Evolutionary conservation across 2,797 vertebrate genomes (phyloP).

Genomic region (Danio aesculapii): DNA sequence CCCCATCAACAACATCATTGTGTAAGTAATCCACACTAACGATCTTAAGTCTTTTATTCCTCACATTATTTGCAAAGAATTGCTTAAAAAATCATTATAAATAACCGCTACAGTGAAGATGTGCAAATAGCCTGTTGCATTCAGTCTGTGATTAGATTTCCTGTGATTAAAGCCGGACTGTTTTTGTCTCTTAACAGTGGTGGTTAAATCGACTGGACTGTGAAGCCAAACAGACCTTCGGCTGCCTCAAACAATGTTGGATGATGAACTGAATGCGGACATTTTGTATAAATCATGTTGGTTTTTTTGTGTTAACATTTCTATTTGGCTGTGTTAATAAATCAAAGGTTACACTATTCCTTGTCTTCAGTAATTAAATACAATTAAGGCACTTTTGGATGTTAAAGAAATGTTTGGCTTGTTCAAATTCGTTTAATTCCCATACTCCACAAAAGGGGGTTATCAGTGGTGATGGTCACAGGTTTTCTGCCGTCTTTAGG

Average conservation of each 20-base stretch:
- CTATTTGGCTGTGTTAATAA: conserved; percentile 70
- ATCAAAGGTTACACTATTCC: conserved; percentile 42
- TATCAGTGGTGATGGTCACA: conserved; percentile 76
- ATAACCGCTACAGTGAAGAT: not conserved
- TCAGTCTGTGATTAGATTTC: not conserved
- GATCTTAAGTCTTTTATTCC: not conserved
- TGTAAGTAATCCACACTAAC: conserved; percentile 83
- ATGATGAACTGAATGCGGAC: conserved; percentile 46
- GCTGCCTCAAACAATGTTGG: conserved; percentile 48
- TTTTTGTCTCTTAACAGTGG: conserved; percentile 69
- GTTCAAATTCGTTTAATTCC: conserved; percentile 65
- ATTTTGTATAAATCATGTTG: conserved; percentile 62
- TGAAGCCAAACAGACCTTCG: conserved; percentile 37
- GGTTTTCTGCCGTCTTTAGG: conserved; percentile 65
- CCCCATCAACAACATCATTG: conserved; percentile 99
- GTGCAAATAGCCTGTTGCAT: not conserved
- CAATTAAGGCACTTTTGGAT: conserved; percentile 10
- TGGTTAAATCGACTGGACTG: conserved; percentile 67
- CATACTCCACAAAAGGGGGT: conserved; percentile 82
- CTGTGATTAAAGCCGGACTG: not conserved
- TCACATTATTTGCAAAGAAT: conserved; percentile 4
- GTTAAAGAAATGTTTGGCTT: not conserved
- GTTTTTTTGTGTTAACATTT: conserved; percentile 72
- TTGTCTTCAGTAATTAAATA: conserved; percentile 24
- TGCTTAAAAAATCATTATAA: not conserved